Percentiles rank a stretch among this genome's conserved stretches.
phyloP scores from a whole-genome alignment of 1,140 invertebrate species.

The Drosophila littoralis region DNA sequence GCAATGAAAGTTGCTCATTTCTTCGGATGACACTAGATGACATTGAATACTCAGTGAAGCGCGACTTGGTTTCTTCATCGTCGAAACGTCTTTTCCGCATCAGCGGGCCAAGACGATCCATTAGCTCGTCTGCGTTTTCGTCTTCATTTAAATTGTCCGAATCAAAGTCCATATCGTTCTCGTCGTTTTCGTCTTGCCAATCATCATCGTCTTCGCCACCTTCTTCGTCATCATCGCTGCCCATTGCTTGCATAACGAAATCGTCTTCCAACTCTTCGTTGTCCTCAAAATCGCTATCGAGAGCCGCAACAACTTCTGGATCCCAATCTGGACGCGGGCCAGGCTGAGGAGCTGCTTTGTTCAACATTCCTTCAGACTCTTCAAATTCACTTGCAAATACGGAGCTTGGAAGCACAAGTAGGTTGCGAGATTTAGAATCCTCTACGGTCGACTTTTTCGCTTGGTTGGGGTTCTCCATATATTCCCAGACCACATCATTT shows the following conservation, averaged over 20 bases:
- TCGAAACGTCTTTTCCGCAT: conserved; percentile 85
- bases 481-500: conserved; percentile 81
- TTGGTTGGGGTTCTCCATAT: conserved; percentile 79
- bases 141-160: conserved; percentile 84
- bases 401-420: conserved; percentile 88
- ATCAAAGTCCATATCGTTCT: conserved; percentile 82
- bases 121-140: conserved; percentile 85
- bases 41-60: conserved; percentile 97
- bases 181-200: conserved; percentile 76
- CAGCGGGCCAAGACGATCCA: conserved; percentile 86
- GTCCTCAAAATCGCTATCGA: conserved; percentile 96
- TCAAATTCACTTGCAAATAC: conserved; percentile 96
- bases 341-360: conserved; percentile 92
- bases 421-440: conserved; percentile 57
- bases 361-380: conserved; percentile 94
- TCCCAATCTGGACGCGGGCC: conserved; percentile 93
- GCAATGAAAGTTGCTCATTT: conserved; percentile 91
- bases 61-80: conserved; percentile 93
- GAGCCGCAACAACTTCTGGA: conserved; percentile 95
- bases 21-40: conserved; percentile 95
- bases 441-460: conserved; percentile 54
- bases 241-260: conserved; percentile 93
- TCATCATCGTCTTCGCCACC: conserved; percentile 85
- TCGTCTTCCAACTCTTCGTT: conserved; percentile 95
- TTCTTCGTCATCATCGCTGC: conserved; percentile 85